Evolutionary conservation across 2,797 vertebrate species (phyloP).

Genomic region (Spondyliosoma cantharus): DNA sequence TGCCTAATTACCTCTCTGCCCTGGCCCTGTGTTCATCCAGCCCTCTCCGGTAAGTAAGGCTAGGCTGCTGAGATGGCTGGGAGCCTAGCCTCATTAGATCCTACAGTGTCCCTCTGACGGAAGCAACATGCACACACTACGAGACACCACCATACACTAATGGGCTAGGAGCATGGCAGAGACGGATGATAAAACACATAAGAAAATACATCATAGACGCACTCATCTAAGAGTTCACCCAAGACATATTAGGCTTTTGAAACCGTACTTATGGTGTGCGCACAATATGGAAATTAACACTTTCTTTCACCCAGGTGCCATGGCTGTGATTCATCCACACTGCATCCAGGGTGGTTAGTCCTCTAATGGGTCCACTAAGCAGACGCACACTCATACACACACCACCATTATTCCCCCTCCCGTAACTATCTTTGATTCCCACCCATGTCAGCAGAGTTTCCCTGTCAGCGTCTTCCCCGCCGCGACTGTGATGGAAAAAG

Average conservation of each 20-base stretch:
- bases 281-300: conserved; percentile 59
- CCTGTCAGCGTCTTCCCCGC: conserved; percentile 71
- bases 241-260: conserved; percentile 48
- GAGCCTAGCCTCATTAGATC: conserved; percentile 83
- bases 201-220: conserved; percentile 57
- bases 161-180: conserved; percentile 57
- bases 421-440: conserved; percentile 73
- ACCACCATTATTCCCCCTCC: conserved; percentile 17
- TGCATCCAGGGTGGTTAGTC: conserved; percentile 58
- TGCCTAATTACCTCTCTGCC: conserved; percentile 83
- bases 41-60: conserved; percentile 82
- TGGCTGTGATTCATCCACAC: conserved; percentile 55
- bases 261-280: conserved; percentile 28
- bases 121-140: conserved; percentile 72
- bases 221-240: conserved; percentile 47
- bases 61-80: conserved; percentile 75
- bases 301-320: conserved; percentile 50
- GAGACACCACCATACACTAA: conserved; percentile 65
- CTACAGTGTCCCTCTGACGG: conserved; percentile 73
- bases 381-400: conserved; percentile 11
- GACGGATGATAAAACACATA: conserved; percentile 57
- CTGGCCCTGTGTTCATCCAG: conserved; percentile 74
- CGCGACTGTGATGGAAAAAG: conserved; percentile 79
- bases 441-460: conserved; percentile 74
- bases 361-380: conserved; percentile 61